These are phyloP conservation scores for Branchinecta lynchi DNA, from an alignment of 1,140 invertebrate genomes.

Conservation along the genomic window DNA sequence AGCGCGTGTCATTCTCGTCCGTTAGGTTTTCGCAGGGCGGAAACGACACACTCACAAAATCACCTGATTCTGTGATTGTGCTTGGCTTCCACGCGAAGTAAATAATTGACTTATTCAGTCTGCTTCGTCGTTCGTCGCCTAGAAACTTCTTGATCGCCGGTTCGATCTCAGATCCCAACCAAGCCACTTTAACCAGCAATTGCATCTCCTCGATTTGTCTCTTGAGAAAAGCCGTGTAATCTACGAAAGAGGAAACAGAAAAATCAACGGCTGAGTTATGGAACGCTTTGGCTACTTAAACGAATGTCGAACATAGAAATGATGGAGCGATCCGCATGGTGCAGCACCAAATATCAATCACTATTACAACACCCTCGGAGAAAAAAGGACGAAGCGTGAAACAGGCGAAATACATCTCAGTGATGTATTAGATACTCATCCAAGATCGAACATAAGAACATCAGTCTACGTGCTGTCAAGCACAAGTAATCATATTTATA, in stretches of 20 bases:
- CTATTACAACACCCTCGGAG: too few species aligned
- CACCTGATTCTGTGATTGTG: slow-evolving; percentile 32
- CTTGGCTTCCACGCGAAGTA: slow-evolving; percentile 52
- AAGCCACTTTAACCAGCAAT: slow-evolving; percentile 42
- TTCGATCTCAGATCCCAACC: slow-evolving; percentile 43
- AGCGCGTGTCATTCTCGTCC: slow-evolving; percentile 28
- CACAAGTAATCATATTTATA: too few species aligned
- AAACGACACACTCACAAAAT: slow-evolving; percentile 35
- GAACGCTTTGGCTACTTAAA: slow-evolving; percentile 33
- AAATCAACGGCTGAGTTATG: slow-evolving; percentile 26
- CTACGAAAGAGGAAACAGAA: slow-evolving; percentile 8
- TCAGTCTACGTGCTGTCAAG: too few species aligned
- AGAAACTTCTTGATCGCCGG: slow-evolving; percentile 34
- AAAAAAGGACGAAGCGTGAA: too few species aligned
- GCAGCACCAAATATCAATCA: too few species aligned
- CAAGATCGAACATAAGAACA: too few species aligned
- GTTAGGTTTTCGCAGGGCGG: slow-evolving; percentile 26
- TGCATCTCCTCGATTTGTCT: slow-evolving; percentile 39
- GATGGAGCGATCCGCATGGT: too few species aligned
- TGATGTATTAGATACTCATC: too few species aligned
- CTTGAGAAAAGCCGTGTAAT: slow-evolving; percentile 22
- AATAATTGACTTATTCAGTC: slow-evolving; percentile 36
- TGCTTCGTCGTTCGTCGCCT: slow-evolving; percentile 26
- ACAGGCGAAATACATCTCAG: too few species aligned
- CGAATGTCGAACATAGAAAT: background rate